These are phyloP conservation scores for Saimiri boliviensis DNA, from an alignment of 2,113 vertebrate genomes.

Conservation along the genomic window DNA sequence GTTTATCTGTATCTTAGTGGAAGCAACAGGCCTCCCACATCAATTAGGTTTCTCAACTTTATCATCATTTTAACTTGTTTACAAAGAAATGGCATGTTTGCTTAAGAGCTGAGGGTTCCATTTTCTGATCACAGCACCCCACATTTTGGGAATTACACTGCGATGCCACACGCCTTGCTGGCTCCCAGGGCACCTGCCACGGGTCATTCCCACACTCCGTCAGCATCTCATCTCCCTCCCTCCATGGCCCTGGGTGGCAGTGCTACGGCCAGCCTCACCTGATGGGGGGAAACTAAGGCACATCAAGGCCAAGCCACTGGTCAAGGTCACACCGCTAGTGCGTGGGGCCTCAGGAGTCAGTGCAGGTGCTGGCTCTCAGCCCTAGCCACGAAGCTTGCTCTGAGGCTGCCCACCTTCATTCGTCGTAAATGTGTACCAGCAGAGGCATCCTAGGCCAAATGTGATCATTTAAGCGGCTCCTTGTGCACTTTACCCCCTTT, in stretches of 20 bases:
- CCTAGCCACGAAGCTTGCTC: accelerated
- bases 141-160: background rate
- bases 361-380: no score
- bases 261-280: background rate
- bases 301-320: background rate
- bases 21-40: accelerated
- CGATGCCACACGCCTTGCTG: no score
- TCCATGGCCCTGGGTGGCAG: background rate
- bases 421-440: accelerated
- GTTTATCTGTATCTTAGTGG: background rate
- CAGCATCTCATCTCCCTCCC: no score
- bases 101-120: background rate
- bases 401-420: background rate
- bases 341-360: accelerated
- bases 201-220: background rate
- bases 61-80: background rate
- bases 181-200: background rate
- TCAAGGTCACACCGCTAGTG: background rate
- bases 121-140: background rate
- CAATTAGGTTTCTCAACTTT: background rate
- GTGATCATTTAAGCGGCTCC: background rate
- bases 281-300: background rate
- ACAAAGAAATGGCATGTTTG: background rate
- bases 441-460: background rate
- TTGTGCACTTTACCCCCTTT: no score